Evolutionary conservation across 2,888 invertebrate genomes (phyloP).

Genomic region (Shargacucullia verbasci): DNA sequence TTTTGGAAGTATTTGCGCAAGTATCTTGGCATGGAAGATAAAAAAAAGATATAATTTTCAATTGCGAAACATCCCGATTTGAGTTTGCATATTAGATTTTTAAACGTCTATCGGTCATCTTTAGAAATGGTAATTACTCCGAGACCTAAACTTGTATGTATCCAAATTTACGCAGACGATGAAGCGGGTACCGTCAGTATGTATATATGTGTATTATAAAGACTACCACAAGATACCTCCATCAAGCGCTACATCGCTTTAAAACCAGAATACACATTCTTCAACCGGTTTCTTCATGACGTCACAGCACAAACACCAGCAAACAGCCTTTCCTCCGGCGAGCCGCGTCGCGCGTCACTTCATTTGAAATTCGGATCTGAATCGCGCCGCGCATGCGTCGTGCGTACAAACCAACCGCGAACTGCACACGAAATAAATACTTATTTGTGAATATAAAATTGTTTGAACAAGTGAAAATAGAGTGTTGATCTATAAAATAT

Average conservation of each 20-base stretch:
- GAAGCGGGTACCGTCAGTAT: no score
- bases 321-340: constrained; percentile 43
- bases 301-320: constrained; percentile 56
- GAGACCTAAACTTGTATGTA: no score
- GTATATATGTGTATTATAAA: no score
- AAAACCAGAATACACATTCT: constrained; percentile 12
- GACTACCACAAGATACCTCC: no score
- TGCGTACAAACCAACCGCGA: constrained; percentile 39
- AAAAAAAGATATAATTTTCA: no score
- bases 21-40: no score
- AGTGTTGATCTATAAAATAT: constrained; percentile 9
- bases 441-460: constrained; percentile 8
- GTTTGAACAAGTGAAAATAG: constrained; percentile 35
- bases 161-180: no score
- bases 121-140: no score
- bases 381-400: constrained; percentile 39
- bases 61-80: no score
- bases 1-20: no score
- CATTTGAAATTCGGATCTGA: constrained; percentile 50
- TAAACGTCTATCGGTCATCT: no score
- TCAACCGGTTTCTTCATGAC: constrained; percentile 62
- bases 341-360: constrained; percentile 43
- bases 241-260: constrained; percentile 27
- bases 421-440: not conserved
- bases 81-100: no score